phyloP scores from a whole-genome alignment of 2,888 invertebrate genomes.

The Xestia ashworthii region DNA sequence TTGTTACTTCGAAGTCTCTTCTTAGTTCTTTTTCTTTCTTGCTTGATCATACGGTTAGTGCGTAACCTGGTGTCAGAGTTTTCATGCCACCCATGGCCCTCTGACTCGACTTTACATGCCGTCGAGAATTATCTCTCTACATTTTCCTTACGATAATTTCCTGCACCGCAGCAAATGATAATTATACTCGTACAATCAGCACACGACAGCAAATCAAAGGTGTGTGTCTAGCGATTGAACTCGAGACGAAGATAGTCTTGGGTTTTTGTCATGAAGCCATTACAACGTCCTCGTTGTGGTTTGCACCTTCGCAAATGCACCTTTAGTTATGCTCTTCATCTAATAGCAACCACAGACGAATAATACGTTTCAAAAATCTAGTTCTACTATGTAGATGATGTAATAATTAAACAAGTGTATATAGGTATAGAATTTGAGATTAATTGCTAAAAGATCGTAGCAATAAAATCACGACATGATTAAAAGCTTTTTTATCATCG shows the following conservation, averaged over 20 bases:
- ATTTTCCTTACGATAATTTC: no score
- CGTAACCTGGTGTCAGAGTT: no score
- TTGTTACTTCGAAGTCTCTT: not conserved
- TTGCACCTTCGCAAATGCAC: not conserved
- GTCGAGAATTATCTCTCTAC: no score
- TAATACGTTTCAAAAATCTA: not conserved
- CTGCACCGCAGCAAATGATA: no score
- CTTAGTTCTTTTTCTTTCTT: no score
- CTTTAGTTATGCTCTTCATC: not conserved
- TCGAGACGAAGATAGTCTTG: not conserved
- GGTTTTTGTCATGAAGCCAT: not conserved
- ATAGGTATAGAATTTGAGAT: slow-evolving; percentile 21
- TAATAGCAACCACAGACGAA: not conserved
- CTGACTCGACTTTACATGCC: no score
- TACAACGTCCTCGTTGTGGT: not conserved
- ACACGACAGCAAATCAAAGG: no score
- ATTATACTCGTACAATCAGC: no score
- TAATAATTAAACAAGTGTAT: slow-evolving; percentile 7
- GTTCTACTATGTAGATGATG: slow-evolving; percentile 1
- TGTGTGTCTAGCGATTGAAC: no score
- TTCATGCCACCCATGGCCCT: no score
- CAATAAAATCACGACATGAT: slow-evolving; percentile 52
- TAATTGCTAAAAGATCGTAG: slow-evolving; percentile 26
- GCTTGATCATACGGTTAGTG: no score
- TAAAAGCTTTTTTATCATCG: slow-evolving; percentile 56